These are phyloP conservation scores for Slavum lentiscoides DNA, from an alignment of 2,888 invertebrate genomes.

Conservation along the genomic window DNA sequence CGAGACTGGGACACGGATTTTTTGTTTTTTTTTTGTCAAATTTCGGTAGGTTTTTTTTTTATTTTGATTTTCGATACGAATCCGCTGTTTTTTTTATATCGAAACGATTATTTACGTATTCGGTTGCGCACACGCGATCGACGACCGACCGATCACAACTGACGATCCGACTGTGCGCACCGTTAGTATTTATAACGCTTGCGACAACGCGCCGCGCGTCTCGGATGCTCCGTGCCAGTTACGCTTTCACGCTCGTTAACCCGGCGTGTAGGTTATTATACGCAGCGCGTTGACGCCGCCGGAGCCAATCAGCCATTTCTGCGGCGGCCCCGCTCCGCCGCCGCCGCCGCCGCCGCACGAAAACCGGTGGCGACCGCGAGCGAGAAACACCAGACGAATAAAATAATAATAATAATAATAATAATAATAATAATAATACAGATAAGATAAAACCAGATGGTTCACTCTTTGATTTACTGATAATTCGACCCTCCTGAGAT, in stretches of 20 bases:
- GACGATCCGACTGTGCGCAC: slow-evolving; percentile 5
- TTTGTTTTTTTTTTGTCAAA: no score
- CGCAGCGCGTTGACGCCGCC: not conserved
- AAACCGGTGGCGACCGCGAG: not conserved
- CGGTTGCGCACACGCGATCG: slow-evolving; percentile 7
- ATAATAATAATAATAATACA: no score
- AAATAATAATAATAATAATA: no score
- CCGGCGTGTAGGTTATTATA: slow-evolving; percentile 6
- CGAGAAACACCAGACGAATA: not conserved
- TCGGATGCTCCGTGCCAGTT: slow-evolving; percentile 48
- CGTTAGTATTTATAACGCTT: slow-evolving; percentile 47
- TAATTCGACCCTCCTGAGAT: no score
- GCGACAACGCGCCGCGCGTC: slow-evolving; percentile 9
- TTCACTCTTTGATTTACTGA: no score
- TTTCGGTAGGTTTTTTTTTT: no score
- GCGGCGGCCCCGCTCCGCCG: no score
- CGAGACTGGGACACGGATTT: no score
- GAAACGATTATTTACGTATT: not conserved
- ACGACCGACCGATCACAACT: slow-evolving; percentile 37
- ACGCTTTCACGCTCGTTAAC: slow-evolving; percentile 49
- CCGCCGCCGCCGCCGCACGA: no score
- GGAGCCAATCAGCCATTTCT: not conserved
- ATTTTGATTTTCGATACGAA: no score
- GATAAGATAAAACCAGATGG: no score
- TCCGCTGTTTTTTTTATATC: no score